These are phyloP conservation scores for Scaptomyza parva DNA, from an alignment of 2,888 invertebrate species.

Conservation along the genomic window DNA sequence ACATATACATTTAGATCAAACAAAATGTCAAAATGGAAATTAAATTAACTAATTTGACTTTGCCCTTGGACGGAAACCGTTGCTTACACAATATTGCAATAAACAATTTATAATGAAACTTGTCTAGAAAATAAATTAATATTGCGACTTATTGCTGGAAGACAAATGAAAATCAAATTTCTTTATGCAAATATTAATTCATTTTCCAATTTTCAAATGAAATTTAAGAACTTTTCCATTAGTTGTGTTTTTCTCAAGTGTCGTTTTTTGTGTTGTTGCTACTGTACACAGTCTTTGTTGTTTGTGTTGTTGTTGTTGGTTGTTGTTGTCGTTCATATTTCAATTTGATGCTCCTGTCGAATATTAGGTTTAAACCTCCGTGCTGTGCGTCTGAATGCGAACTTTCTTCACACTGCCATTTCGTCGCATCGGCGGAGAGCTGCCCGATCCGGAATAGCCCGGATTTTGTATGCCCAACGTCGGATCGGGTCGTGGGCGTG, in stretches of 20 bases:
- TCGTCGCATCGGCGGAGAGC: slow-evolving; percentile 92
- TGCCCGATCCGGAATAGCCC: slow-evolving; percentile 89
- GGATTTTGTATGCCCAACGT: slow-evolving; percentile 94
- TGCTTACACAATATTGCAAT: slow-evolving; percentile 57
- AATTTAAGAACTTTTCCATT: slow-evolving; percentile 25
- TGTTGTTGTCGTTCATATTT: slow-evolving; percentile 48
- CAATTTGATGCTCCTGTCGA: slow-evolving; percentile 27
- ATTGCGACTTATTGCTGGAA: slow-evolving; percentile 63
- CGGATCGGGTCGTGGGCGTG: slow-evolving; percentile 86
- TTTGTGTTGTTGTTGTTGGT: slow-evolving; percentile 28
- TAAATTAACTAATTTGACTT: slow-evolving; percentile 67
- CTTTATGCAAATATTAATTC: slow-evolving; percentile 42
- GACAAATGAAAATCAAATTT: slow-evolving; percentile 69
- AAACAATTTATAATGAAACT: slow-evolving; percentile 33
- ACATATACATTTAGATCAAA: slow-evolving; percentile 32
- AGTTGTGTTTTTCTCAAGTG: slow-evolving; percentile 38
- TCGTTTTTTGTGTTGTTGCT: slow-evolving; percentile 59
- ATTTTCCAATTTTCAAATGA: slow-evolving; percentile 25
- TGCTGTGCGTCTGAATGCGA: slow-evolving; percentile 95
- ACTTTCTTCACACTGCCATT: slow-evolving; percentile 96
- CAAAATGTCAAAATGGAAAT: slow-evolving; percentile 40
- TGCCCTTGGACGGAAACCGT: slow-evolving; percentile 78
- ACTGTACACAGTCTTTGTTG: slow-evolving; percentile 76
- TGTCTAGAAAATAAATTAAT: slow-evolving; percentile 43
- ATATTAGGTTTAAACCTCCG: slow-evolving; percentile 89